Conservation (phyloP, 1,140 invertebrate genomes). For the Ylistrum balloti region DNA sequence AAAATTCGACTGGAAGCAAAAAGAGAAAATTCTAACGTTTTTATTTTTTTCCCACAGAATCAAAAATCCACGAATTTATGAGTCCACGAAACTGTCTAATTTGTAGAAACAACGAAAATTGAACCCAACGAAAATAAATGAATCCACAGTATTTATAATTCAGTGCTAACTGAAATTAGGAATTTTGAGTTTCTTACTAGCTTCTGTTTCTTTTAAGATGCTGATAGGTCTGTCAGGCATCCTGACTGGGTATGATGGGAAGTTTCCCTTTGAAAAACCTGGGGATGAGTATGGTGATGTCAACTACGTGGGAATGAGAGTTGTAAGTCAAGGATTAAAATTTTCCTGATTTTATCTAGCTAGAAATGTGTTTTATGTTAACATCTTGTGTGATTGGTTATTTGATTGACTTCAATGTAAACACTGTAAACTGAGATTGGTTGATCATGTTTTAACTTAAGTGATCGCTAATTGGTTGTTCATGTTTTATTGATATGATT, state of each 20-base stretch:
- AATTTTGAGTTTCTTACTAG: neutral
- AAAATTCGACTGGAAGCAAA: too few relatives aligned
- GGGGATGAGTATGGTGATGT: conserved; percentile 94
- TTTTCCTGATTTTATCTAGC: too few relatives aligned
- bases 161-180: neutral
- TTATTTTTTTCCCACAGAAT: too few relatives aligned
- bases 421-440: neutral
- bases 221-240: conserved; percentile 96
- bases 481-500: too few relatives aligned
- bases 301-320: conserved; percentile 96
- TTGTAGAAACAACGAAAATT: too few relatives aligned
- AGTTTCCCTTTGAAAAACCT: conserved; percentile 97
- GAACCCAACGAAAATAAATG: too few relatives aligned
- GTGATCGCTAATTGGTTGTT: too few relatives aligned
- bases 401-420: conserved; percentile 29
- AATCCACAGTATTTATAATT: too few relatives aligned
- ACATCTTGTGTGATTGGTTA: conserved; percentile 2
- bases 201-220: conserved; percentile 87
- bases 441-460: neutral
- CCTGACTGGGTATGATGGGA: conserved; percentile 97
- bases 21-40: too few relatives aligned
- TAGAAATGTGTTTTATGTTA: neutral
- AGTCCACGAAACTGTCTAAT: too few relatives aligned
- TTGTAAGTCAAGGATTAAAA: conserved; percentile 86
- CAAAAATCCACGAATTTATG: too few relatives aligned